Base-by-base conservation (phyloP, 2,113 vertebrate species). In the Podocnemis expansa region DNA sequence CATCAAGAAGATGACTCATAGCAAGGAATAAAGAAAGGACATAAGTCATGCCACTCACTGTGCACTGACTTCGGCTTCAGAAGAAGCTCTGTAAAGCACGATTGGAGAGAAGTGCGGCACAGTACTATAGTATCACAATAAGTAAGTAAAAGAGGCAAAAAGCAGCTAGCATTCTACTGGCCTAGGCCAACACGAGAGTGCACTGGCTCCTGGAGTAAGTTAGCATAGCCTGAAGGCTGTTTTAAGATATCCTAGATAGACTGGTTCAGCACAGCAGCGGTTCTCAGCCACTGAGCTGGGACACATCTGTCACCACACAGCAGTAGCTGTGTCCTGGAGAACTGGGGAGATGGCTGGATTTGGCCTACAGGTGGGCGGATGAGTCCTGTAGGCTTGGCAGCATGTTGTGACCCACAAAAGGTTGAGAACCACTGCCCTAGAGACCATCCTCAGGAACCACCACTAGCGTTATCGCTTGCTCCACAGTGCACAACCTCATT, bases 161-260 rank as follows among this genome's bases (percentile, higher is more conserved):
- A 90, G 24, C 47, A 90, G 75, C 25, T 1, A 70, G 34, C 8
- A 38, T 70, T 70, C n/a, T 70, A 2, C 84, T 84, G 41, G 52
- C 5, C 17, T 2, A 52, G 70, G 10, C 55, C 86, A 78, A 82
- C 22, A 60, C 85, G 47, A 0, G 2, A 81, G 60, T 87, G 21
- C 0, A 0, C 21, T 90, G 31, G 3, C 0, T 22, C 90, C 5
- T 34, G 17, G 31, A 80, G 22, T 22, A 47, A 49, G 21, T 5
- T 4, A 0, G 2, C 1, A 1, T 2, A 0, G 10, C n/a, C 43
- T n/a, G 63, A 78, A 52, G 56, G 89, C 58, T 88, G 24, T 45
- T 76, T 76, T 76, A 76, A 76, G 73, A 76, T 27, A 76, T 76
- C 78, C 80, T 89, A 78, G 75, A 93, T 41, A 43, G 70, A 89